Evolutionary conservation across 2,797 vertebrate species (phyloP), one percentile per base, ranked within the genome.

Genomic region (Macrochelys suwanniensis): DNA sequence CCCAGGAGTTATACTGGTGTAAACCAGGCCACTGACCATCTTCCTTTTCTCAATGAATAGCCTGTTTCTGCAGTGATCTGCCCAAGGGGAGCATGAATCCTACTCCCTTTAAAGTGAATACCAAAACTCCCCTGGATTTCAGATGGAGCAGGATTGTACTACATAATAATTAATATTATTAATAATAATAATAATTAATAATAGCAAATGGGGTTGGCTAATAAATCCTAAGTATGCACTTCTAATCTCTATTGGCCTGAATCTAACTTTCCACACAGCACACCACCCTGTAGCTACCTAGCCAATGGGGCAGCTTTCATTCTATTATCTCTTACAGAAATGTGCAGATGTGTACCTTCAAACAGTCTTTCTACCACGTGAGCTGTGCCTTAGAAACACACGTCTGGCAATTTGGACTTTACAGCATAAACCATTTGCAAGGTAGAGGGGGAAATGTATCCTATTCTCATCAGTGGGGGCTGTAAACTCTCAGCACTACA

Each of bases 361-460:
- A 74, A 82, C 94, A 95, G 96, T 84, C 76, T 95, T 76, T 85
- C 94, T 85, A 87, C 96, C 96, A 96, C 91, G 96, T 94, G 91
- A 96, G 82, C 92, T 96, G 89, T 94, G 94, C 95, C 94, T 97
- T 92, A 97, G 6, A 95, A 97, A 97, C 96, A 97, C 94, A 94
- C 95, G 94, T 94, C 96, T 87, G 96, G 89, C 89, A 94, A 96
- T 96, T 95, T 94, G 89, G 96, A 96, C 65, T 68, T 37, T 37
- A 37, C n/a, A 68, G n/a, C n/a, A 19, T 21, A 37, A 68, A 37
- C 65, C 37, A n/a, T 37, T 11, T 68, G n/a, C 65, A 37, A 68
- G n/a, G 5, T 11, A 68, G 5, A 37, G 19, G n/a, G 16, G 8
- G 17, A 68, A 68, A 37, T 37, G 37, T 37, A 37, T 17, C 16